phyloP scores from a whole-genome alignment of 2,113 vertebrate genomes.

The Scophthalmus maximus region DNA sequence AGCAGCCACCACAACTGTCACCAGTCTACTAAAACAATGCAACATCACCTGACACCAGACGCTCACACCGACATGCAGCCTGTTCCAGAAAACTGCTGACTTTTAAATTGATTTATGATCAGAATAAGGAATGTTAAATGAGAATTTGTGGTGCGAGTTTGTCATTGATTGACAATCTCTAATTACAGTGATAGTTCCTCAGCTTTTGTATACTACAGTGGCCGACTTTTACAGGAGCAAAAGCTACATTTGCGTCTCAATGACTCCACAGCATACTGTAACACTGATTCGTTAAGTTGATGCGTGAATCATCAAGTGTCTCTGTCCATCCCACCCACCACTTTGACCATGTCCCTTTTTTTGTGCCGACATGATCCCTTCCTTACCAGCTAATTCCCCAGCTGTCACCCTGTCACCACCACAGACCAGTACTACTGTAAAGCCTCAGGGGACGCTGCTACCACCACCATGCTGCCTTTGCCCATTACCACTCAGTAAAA shows the following conservation, averaged over 20 bases:
- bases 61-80: neutral
- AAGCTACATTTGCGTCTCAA: neutral
- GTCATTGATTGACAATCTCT: neutral
- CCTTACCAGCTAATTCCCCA: constrained; percentile 55
- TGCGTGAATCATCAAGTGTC: constrained; percentile 16
- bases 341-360: constrained; percentile 20
- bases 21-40: constrained; percentile 1
- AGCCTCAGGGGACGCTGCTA: neutral
- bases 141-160: neutral
- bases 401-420: constrained; percentile 55
- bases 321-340: neutral
- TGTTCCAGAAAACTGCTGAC: neutral
- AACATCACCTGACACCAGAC: constrained; percentile 29
- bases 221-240: neutral
- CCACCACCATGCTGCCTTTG: neutral
- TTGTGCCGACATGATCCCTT: constrained; percentile 39
- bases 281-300: constrained; percentile 5
- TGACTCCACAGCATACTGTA: neutral
- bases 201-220: neutral
- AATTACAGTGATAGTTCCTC: neutral
- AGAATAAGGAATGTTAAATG: neutral
- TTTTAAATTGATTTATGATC: neutral
- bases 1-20: neutral
- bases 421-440: constrained; percentile 18
- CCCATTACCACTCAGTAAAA: constrained; percentile 2